A percentile compares a stretch with the other conserved stretches of the same genome.
These are phyloP conservation scores for Portevinia maculata DNA, from an alignment of 2,888 invertebrate genomes.

Conservation along the genomic window DNA sequence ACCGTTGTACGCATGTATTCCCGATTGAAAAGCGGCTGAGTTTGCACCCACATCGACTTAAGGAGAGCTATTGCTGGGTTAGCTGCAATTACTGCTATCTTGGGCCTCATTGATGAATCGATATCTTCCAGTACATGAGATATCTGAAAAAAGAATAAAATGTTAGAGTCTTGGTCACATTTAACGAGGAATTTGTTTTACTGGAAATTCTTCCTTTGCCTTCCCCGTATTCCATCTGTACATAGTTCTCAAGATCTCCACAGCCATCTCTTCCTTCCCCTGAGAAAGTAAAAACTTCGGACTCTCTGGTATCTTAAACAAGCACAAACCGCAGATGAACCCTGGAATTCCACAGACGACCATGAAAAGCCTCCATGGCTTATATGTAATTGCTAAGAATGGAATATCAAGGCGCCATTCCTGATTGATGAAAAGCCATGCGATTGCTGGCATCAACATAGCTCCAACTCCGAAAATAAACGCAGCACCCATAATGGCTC, in stretches of 20 bases:
- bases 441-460: conserved; percentile 79
- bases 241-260: conserved; percentile 77
- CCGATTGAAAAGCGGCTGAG: conserved; percentile 79
- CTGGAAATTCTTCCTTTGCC: conserved; percentile 75
- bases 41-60: conserved; percentile 80
- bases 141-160: conserved; percentile 59
- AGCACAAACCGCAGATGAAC: conserved; percentile 77
- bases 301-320: conserved; percentile 80
- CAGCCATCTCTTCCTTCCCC: conserved; percentile 77
- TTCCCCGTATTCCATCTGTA: conserved; percentile 77
- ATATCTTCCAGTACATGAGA: conserved; percentile 76
- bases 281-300: conserved; percentile 79
- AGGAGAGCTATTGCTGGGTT: conserved; percentile 73
- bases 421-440: conserved; percentile 80
- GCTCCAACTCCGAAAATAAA: conserved; percentile 80
- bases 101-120: conserved; percentile 72
- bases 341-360: conserved; percentile 80
- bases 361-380: conserved; percentile 81
- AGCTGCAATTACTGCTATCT: conserved; percentile 28
- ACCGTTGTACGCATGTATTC: conserved; percentile 78
- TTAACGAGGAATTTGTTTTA: conserved; percentile 48
- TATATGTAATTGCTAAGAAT: conserved; percentile 77
- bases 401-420: conserved; percentile 78
- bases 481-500: conserved; percentile 81
- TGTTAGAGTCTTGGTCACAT: neutral